phyloP scores from a whole-genome alignment of 2,113 vertebrate species.

The Microtus richardsoni region DNA sequence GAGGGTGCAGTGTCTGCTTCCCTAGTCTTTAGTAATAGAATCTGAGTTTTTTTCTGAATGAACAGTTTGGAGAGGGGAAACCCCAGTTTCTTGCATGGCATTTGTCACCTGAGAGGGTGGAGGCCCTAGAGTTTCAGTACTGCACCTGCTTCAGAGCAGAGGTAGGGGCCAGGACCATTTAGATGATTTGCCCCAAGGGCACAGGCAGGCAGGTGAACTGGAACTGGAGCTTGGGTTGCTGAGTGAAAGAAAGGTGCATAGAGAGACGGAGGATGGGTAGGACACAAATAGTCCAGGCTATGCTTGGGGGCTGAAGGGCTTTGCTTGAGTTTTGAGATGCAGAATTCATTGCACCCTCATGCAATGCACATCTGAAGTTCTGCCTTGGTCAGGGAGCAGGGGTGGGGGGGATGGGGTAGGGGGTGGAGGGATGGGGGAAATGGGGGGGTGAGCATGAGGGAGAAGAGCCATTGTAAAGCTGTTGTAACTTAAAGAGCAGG shows the following conservation, averaged over 20 bases:
- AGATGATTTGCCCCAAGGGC: background rate
- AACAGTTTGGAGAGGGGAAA: background rate
- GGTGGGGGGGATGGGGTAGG: too few species aligned
- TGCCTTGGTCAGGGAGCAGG: background rate
- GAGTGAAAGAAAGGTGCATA: background rate
- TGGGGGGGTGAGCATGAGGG: background rate
- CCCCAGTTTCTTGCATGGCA: background rate
- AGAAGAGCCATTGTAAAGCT: background rate
- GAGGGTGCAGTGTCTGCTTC: background rate
- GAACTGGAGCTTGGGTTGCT: background rate
- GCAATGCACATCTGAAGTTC: background rate
- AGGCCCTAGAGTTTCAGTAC: background rate
- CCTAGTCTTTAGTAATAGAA: background rate
- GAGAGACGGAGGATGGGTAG: background rate
- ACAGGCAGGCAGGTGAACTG: background rate
- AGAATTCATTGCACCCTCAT: background rate
- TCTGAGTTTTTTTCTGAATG: conserved; percentile 37
- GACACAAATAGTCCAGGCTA: background rate
- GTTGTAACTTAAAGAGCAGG: background rate
- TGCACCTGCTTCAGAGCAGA: background rate
- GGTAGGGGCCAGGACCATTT: background rate
- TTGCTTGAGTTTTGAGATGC: background rate
- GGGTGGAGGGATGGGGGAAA: too few species aligned
- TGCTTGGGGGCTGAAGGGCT: background rate
- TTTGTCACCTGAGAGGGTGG: background rate